Conservation (phyloP, 2,113 vertebrate species). For the Dolichallabes microphthalmus region DNA sequence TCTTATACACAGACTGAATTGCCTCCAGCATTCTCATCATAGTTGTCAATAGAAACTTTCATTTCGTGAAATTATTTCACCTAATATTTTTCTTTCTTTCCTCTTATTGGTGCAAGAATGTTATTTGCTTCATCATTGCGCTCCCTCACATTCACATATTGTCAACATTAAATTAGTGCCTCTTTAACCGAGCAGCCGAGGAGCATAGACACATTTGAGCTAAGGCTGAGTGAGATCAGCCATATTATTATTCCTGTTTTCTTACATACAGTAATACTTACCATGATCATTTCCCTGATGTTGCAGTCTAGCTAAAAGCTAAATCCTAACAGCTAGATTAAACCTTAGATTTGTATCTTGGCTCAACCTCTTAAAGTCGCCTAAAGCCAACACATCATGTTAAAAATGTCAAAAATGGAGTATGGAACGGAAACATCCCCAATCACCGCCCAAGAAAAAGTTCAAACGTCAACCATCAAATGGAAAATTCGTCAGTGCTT, state of each 20-base stretch:
- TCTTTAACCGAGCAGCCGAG: not conserved
- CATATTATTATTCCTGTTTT: not conserved
- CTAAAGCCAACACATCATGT: too few species aligned
- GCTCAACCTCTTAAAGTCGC: too few species aligned
- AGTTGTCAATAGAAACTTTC: conserved; percentile 3
- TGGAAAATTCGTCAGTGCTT: too few species aligned
- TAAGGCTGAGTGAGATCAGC: not conserved
- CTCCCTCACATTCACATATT: not conserved
- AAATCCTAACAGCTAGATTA: too few species aligned
- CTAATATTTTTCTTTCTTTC: not conserved
- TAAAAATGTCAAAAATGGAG: too few species aligned
- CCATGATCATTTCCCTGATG: not conserved
- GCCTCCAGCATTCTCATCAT: conserved; percentile 18
- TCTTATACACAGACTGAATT: not conserved
- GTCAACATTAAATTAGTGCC: not conserved
- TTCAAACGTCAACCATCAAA: too few species aligned
- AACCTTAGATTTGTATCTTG: too few species aligned
- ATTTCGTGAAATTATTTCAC: not conserved
- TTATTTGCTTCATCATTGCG: not conserved
- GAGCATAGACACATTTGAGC: not conserved
- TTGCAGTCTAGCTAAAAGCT: not conserved
- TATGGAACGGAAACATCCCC: too few species aligned
- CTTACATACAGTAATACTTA: not conserved
- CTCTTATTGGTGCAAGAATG: not conserved
- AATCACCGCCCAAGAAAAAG: too few species aligned